Base-by-base conservation (phyloP, 2,113 vertebrate species). In the Mohoua ochrocephala region DNA sequence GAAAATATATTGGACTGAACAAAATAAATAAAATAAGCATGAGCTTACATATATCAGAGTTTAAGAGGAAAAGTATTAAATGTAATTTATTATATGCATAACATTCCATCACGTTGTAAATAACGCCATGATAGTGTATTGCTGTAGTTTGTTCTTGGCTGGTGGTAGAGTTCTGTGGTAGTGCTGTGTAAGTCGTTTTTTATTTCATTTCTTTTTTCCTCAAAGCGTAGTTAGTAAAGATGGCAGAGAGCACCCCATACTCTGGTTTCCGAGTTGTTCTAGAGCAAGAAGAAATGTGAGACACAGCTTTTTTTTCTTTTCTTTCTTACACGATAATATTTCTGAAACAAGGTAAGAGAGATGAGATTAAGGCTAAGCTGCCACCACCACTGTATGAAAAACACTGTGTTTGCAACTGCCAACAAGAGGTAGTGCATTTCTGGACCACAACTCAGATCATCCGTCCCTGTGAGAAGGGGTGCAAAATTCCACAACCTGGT, bases 61-160 rank as follows among this genome's bases (percentile, higher is more conserved):
- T 95, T 90, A 90, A 53, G 69, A 91, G 79, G 94, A 96, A 96
- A 95, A 95, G 84, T 84, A 91, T 93, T 92, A 96, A 60, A 89
- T 93, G 93, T 91, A 87, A 94, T 80, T 93, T 93, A 85, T 92
- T 81, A 85, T 84, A 91, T 86, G 69, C 70, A 91, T 92, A 89
- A 53, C 2, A 12, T 94, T 87, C 39, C 91, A 76, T 52, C 20
- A 15, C 74, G 56, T 80, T 96, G 97, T 97, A 97, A 96, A 96
- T 97, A 96, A 94, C 2, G 7, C 90, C 92, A 94, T 88, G 56
- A 71, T 91, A 76, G 49, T 31, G 44, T 95, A 53, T 64, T 81
- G 78, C 84, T 5, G 60, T 95, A 71, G 93, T 90, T 95, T 54
- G 65, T 87, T 95, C 95, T 96, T 93, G 87, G 83, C 88, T 95